These are phyloP conservation scores for Aleiodes alternator DNA, from an alignment of 2,888 invertebrate genomes.

Conservation along the genomic window DNA sequence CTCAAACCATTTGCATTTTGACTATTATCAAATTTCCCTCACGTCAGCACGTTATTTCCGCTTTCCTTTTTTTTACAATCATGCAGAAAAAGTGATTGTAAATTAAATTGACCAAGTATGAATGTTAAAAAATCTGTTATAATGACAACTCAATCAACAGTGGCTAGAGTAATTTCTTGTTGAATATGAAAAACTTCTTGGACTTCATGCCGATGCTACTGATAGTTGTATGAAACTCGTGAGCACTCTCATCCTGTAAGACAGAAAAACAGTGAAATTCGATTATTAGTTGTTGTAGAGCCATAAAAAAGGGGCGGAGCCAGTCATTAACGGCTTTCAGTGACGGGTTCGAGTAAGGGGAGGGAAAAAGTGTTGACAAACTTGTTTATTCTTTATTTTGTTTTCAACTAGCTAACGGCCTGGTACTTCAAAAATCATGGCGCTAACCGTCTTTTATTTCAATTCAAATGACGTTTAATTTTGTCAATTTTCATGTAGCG, in stretches of 20 bases:
- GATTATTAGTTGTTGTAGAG: conserved; percentile 23
- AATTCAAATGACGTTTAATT: background rate
- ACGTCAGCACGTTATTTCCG: background rate
- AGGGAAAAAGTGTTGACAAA: conserved; percentile 16
- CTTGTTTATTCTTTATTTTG: background rate
- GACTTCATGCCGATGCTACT: conserved; percentile 60
- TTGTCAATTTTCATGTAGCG: too few relatives aligned
- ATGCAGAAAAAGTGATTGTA: too few relatives aligned
- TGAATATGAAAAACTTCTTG: conserved; percentile 64
- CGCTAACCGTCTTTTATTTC: background rate
- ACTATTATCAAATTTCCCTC: background rate
- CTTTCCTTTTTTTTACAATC: too few relatives aligned
- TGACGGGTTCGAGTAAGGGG: conserved; percentile 16
- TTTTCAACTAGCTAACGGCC: conserved; percentile 10
- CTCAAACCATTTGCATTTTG: too few relatives aligned
- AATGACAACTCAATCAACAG: too few relatives aligned
- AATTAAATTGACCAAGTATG: too few relatives aligned
- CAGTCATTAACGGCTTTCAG: conserved; percentile 25
- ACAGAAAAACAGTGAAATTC: conserved; percentile 22
- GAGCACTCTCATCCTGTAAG: conserved; percentile 55
- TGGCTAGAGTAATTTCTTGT: conserved; percentile 59
- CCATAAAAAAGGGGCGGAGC: conserved; percentile 14
- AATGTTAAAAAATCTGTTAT: too few relatives aligned
- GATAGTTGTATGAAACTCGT: conserved; percentile 9
- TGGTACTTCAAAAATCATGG: background rate